These are phyloP conservation scores for Balaeniceps rex DNA, from an alignment of 2,113 vertebrate genomes.

Conservation along the genomic window DNA sequence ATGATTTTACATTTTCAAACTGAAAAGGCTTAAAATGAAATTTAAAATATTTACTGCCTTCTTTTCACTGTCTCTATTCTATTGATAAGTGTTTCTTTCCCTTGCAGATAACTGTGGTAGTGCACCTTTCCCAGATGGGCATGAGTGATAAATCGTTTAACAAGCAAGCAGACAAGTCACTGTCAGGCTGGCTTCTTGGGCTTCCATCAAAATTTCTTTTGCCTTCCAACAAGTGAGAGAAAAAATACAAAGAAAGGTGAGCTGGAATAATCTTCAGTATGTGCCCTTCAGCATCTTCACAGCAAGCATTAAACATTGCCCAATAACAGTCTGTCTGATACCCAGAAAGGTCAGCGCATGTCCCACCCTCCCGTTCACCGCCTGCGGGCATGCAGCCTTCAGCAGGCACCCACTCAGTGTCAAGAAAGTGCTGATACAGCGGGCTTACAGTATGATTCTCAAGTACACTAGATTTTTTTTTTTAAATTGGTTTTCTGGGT, in stretches of 20 bases:
- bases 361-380: neutral
- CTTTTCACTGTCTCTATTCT: neutral
- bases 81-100: neutral
- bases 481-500: neutral
- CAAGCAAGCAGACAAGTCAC: neutral
- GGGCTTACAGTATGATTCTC: neutral
- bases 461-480: neutral
- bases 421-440: neutral
- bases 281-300: neutral
- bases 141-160: neutral
- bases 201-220: neutral
- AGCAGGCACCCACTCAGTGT: neutral
- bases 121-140: neutral
- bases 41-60: neutral
- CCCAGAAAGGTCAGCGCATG: neutral
- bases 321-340: neutral
- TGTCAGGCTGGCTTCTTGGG: neutral
- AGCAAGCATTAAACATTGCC: neutral
- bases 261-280: neutral
- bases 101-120: neutral
- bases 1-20: neutral
- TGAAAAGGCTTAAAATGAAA: neutral
- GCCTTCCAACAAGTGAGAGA: neutral
- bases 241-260: neutral
- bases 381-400: neutral